phyloP scores from a whole-genome alignment of 2,113 vertebrate genomes.

The Passer montanus region DNA sequence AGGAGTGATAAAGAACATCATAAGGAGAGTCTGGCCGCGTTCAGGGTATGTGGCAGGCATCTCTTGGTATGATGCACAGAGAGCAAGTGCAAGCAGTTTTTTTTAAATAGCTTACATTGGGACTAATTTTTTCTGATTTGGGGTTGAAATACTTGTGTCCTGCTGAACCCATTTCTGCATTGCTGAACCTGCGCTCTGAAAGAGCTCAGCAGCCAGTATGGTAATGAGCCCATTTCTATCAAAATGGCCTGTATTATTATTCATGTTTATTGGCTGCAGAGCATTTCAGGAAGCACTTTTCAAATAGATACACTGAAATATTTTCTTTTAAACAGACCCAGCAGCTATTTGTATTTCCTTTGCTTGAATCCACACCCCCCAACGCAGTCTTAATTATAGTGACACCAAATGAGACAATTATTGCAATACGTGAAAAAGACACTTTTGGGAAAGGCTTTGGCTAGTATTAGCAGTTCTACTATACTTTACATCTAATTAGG shows the following conservation, averaged over 20 bases:
- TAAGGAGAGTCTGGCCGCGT: background rate
- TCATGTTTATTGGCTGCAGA: slow-evolving; percentile 65
- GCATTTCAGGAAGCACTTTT: slow-evolving; percentile 52
- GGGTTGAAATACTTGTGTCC: slow-evolving; percentile 26
- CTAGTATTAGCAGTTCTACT: background rate
- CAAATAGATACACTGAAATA: slow-evolving; percentile 40
- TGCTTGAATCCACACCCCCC: background rate
- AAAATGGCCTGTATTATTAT: slow-evolving; percentile 59
- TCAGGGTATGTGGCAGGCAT: background rate
- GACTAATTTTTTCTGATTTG: background rate
- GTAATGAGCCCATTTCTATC: slow-evolving; percentile 57
- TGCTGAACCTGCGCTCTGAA: slow-evolving; percentile 2
- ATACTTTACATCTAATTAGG: slow-evolving; percentile 54
- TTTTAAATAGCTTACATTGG: background rate
- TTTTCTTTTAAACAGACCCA: slow-evolving; percentile 43
- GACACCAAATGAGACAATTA: slow-evolving; percentile 31
- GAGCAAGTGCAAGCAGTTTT: background rate
- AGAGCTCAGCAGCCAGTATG: slow-evolving; percentile 38
- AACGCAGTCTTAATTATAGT: slow-evolving; percentile 42
- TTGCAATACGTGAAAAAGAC: background rate
- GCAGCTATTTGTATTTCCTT: slow-evolving; percentile 58
- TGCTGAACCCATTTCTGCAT: slow-evolving; percentile 5
- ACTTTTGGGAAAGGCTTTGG: slow-evolving; percentile 17
- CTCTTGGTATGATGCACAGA: background rate
- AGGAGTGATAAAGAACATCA: background rate